phyloP scores from a whole-genome alignment of 2,113 vertebrate species.

The Lophura nycthemera region DNA sequence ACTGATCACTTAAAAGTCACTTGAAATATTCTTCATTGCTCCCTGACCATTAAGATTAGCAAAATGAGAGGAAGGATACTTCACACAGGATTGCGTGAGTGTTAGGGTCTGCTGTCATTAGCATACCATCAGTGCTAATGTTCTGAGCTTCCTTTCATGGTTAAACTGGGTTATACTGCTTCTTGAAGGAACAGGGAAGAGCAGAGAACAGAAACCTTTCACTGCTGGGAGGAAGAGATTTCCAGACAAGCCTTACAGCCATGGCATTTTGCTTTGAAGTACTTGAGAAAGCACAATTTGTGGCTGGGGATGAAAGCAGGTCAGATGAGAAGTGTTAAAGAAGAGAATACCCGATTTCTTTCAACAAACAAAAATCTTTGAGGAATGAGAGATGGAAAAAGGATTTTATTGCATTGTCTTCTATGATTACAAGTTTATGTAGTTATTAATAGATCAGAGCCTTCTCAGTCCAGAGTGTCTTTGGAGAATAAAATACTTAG shows the following conservation, averaged over 20 bases:
- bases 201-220: neutral
- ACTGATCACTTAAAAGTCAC: neutral
- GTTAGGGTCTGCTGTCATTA: neutral
- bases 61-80: neutral
- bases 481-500: neutral
- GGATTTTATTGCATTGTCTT: neutral
- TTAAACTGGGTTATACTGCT: neutral
- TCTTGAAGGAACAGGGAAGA: neutral
- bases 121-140: neutral
- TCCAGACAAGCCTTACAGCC: neutral
- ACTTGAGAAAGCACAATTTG: neutral
- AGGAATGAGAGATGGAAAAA: neutral
- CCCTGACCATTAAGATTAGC: neutral
- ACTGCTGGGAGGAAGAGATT: neutral
- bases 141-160: neutral
- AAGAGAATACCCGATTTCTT: neutral
- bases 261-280: neutral
- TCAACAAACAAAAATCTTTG: too few species aligned
- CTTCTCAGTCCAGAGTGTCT: neutral
- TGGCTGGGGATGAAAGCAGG: neutral
- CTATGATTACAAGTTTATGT: neutral
- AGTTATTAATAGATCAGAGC: neutral
- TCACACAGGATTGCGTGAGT: neutral
- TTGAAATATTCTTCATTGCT: neutral
- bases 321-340: neutral